phyloP scores from a whole-genome alignment of 2,113 vertebrate species.

The Solea senegalensis region DNA sequence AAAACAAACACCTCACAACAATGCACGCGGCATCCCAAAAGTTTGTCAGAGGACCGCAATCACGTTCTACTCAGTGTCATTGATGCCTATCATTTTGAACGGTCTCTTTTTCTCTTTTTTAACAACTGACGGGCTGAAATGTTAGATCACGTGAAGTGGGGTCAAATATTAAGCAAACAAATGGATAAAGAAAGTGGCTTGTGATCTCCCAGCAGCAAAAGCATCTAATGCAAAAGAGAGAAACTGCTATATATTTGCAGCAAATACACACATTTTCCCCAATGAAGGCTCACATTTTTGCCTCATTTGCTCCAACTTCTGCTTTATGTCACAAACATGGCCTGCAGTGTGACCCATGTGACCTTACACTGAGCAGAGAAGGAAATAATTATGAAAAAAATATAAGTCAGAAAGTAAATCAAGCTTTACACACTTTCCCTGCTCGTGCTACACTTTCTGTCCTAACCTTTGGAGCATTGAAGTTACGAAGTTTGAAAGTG shows the following conservation, averaged over 20 bases:
- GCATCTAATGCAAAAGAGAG: background rate
- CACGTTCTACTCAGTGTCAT: constrained; percentile 27
- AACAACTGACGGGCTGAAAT: background rate
- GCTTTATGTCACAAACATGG: background rate
- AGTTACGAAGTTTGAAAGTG: background rate
- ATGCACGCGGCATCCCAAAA: constrained; percentile 34
- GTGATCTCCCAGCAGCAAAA: background rate
- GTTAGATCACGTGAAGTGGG: no score
- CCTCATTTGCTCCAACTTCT: background rate
- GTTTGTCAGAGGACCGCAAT: constrained; percentile 45
- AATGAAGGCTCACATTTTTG: background rate
- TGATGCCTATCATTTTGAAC: constrained; percentile 34
- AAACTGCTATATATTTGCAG: background rate
- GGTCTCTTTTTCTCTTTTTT: no score
- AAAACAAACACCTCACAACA: no score
- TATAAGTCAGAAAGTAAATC: background rate
- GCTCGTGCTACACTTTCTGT: background rate
- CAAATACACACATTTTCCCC: background rate
- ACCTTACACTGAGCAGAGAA: background rate
- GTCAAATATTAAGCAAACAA: constrained; percentile 14
- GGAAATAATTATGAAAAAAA: background rate
- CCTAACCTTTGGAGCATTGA: background rate
- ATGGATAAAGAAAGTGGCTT: background rate
- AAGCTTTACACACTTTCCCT: background rate
- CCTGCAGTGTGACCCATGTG: background rate